Percentiles rank a stretch among this genome's conserved stretches.
phyloP scores from a whole-genome alignment of 2,113 vertebrate genomes.

The Charina bottae region DNA sequence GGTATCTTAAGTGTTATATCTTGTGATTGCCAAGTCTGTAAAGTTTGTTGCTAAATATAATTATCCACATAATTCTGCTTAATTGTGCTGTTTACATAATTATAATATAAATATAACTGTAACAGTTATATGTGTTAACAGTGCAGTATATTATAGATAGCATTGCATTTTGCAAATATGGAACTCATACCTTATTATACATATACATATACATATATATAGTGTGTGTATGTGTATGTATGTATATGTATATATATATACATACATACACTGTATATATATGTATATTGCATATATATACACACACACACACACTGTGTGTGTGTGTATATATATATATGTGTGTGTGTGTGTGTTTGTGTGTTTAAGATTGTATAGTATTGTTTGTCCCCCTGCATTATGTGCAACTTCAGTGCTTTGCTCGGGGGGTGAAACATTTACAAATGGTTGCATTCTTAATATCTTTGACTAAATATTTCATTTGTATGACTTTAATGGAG shows the following conservation, averaged over 20 bases:
- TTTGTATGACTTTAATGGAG: background rate
- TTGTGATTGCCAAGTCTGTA: background rate
- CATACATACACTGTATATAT: no score
- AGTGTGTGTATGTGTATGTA: no score
- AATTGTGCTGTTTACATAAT: background rate
- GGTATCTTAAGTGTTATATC: background rate
- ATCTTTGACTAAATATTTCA: background rate
- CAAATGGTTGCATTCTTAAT: background rate
- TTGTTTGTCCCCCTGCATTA: background rate
- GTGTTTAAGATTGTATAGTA: background rate
- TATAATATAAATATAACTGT: background rate
- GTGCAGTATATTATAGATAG: background rate
- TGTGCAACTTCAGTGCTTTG: background rate
- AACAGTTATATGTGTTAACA: background rate
- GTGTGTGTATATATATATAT: no score
- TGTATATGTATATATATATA: no score
- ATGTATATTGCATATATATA: no score
- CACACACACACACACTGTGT: no score
- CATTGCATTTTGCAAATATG: background rate
- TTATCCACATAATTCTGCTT: background rate
- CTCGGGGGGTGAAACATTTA: background rate
- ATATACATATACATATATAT: no score
- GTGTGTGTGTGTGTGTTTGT: background rate
- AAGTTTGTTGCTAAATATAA: background rate
- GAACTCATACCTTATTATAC: background rate